These are phyloP conservation scores for Hydra vulgaris DNA, from an alignment of 30 jellyfish, hydroid and myxozoan species.

Conservation along the genomic window DNA sequence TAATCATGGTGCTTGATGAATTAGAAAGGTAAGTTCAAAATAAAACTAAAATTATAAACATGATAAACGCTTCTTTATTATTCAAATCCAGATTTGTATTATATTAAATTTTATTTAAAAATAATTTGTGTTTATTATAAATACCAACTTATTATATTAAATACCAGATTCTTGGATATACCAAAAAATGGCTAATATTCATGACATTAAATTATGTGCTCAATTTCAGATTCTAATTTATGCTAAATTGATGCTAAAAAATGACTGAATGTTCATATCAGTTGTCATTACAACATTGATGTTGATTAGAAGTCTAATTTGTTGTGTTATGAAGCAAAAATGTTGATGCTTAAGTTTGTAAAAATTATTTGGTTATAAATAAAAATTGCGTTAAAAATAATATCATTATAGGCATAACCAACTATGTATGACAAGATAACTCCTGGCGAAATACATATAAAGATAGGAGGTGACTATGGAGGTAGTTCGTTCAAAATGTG, in stretches of 20 bases:
- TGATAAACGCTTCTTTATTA: no score
- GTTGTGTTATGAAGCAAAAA: background rate
- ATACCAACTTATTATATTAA: no score
- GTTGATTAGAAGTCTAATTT: background rate
- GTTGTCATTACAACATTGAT: background rate
- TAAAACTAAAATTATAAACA: background rate
- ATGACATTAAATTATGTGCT: no score
- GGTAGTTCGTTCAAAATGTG: background rate
- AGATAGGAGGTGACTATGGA: background rate
- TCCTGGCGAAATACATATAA: background rate
- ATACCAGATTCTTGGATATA: no score
- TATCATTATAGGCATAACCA: background rate
- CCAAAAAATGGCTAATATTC: background rate
- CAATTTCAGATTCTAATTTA: no score
- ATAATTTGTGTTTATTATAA: no score
- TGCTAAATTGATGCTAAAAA: no score
- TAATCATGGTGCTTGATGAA: background rate
- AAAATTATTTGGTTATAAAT: background rate
- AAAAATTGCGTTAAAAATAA: background rate
- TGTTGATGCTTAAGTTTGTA: background rate
- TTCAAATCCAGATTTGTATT: no score
- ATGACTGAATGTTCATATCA: background rate
- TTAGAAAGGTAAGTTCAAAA: background rate
- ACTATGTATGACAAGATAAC: background rate
- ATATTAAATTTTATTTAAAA: no score